These are phyloP conservation scores for Trachymyrmex cornetzi DNA, from an alignment of 1,140 invertebrate species.

Conservation along the genomic window DNA sequence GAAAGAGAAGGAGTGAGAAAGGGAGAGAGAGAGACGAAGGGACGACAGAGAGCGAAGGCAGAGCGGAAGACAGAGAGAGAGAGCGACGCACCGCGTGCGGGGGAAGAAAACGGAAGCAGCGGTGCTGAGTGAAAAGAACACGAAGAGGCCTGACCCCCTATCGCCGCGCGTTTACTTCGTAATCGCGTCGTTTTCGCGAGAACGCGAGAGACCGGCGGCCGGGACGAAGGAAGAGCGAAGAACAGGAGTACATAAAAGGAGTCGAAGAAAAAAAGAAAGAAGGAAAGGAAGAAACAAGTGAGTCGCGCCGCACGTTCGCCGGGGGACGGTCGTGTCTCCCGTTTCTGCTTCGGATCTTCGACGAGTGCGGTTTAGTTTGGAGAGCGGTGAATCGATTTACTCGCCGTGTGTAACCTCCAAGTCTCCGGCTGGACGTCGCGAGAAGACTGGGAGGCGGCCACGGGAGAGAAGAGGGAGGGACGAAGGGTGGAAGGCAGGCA, in stretches of 20 bases:
- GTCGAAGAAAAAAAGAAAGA: neutral
- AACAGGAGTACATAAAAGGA: neutral
- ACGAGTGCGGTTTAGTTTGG: constrained; percentile 1
- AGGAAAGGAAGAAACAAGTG: neutral
- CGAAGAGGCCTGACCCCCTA: constrained; percentile 56
- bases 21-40: constrained; percentile 55
- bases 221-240: neutral
- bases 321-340: neutral
- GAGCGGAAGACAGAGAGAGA: constrained; percentile 19
- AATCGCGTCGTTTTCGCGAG: constrained; percentile 64
- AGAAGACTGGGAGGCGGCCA: constrained; percentile 40
- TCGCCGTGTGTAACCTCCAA: constrained; percentile 58
- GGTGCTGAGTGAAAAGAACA: constrained; percentile 57
- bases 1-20: constrained; percentile 59
- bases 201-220: constrained; percentile 34
- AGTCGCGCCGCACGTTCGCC: constrained; percentile 26
- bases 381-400: constrained; percentile 63
- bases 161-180: constrained; percentile 61
- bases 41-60: neutral
- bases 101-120: constrained; percentile 54
- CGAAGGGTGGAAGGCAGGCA: neutral
- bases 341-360: neutral
- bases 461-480: neutral
- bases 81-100: constrained; percentile 56
- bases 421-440: constrained; percentile 53